Evolutionary conservation across 2,113 vertebrate genomes (phyloP), one percentile per base, ranked within the genome.

Genomic region (Channa argus): DNA sequence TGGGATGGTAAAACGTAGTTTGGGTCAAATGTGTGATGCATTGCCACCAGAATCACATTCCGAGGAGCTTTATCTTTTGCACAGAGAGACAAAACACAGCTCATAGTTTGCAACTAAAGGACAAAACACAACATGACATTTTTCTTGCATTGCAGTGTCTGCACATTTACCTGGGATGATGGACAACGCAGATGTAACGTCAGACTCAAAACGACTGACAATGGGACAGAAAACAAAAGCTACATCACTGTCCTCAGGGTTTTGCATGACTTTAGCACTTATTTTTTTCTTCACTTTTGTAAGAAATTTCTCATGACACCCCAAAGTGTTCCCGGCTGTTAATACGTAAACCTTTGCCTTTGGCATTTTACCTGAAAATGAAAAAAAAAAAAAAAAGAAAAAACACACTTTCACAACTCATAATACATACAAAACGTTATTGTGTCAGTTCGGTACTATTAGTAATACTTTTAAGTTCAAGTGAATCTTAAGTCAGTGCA

Each of bases 141-240:
- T 54, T 0, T 60, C 7, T n/a, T 36, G 39, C 0, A 38, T 53
- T 47, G 10, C 0, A 13, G 65, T 9, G 24, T 41, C 3, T 65
- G 55, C 3, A 5, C 41, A 51, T 71, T 71, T 73, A 86, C 65
- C 59, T 61, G n/a, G 0, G 5, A 56, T 5, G 2, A 13, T 38
- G 10, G 62, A 55, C 39, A 89, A 6, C 0, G 90, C 84, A 14
- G 72, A 37, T 0, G 51, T 5, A 3, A 91, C 50, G 55, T 93
- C 89, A 3, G 71, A 69, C 73, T 81, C 55, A 72, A 68, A 72
- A 43, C 89, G 84, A 59, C 78, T 84, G 43, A 80, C 77, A 10
- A 92, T 75, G 15, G 91, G 86, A 65, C 75, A 80, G 69, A 89
- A 92, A 71, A 80, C 9, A 2, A 92, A 53, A 3, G 15, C 43